Conservation (phyloP, 2,113 vertebrate genomes). For the Macquaria ambigua region DNA sequence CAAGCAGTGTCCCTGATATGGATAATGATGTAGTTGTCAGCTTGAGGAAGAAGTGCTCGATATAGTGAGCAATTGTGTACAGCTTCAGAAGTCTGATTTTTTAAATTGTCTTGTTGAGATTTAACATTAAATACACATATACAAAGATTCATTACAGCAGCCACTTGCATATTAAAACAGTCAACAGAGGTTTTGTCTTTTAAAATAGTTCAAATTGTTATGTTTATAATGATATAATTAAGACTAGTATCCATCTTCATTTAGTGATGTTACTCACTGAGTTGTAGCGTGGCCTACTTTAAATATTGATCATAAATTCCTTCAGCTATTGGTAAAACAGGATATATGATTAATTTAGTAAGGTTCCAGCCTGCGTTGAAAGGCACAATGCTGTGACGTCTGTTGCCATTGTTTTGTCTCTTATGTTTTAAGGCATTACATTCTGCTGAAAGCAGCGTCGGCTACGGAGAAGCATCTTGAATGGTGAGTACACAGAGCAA, state of each 20-base stretch:
- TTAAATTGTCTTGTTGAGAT: neutral
- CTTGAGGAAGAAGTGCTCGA: neutral
- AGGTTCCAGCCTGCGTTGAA: constrained; percentile 9
- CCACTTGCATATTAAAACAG: neutral
- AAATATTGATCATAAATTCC: constrained; percentile 17
- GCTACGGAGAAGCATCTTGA: constrained; percentile 90
- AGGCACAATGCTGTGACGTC: constrained; percentile 2
- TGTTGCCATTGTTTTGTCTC: constrained; percentile 67
- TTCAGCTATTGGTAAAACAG: neutral
- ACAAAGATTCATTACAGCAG: neutral
- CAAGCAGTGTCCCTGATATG: too few species aligned
- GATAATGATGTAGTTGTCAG: neutral
- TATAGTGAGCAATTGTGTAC: neutral
- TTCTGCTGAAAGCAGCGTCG: constrained; percentile 92
- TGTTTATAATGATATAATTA: neutral
- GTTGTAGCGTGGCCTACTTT: constrained; percentile 16
- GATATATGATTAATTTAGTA: neutral
- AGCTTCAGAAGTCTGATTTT: neutral
- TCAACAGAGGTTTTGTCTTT: neutral
- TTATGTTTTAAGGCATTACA: constrained; percentile 94
- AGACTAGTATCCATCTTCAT: neutral
- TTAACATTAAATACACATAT: neutral
- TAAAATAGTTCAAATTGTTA: neutral
- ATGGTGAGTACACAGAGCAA: constrained; percentile 87
- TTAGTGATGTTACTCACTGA: neutral